Conservation (phyloP, 2,113 vertebrate genomes). For the Toxotes jaculatrix region DNA sequence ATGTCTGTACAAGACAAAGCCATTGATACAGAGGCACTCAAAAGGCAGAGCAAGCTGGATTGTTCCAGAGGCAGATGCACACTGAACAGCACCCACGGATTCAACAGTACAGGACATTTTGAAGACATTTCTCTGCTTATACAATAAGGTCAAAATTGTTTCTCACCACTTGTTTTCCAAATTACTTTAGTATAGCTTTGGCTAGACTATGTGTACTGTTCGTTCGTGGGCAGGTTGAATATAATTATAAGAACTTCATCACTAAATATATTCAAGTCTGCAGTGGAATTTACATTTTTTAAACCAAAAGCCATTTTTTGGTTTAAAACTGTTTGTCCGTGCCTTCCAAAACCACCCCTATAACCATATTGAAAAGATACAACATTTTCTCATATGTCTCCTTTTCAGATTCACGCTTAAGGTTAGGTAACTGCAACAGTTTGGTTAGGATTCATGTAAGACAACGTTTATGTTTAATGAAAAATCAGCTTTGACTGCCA, state of each 20-base stretch:
- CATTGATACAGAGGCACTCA: not conserved
- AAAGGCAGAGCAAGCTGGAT: not conserved
- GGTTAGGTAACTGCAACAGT: not conserved
- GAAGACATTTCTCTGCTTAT: not conserved
- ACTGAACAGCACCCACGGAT: not conserved
- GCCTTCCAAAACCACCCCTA: not conserved
- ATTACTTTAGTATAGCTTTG: not conserved
- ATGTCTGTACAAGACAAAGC: not conserved
- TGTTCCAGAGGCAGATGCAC: constrained; percentile 13
- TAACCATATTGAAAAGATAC: not conserved
- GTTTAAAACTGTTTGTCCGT: not conserved
- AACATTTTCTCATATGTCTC: not conserved
- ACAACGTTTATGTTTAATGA: not conserved
- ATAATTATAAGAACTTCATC: not conserved
- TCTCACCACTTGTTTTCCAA: not conserved
- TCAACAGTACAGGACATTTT: not conserved
- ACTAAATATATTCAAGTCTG: not conserved
- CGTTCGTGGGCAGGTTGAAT: not conserved
- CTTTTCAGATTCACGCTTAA: not conserved
- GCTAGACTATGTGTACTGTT: not conserved
- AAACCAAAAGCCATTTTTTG: not conserved
- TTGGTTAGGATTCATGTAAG: not conserved
- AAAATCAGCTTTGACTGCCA: not conserved
- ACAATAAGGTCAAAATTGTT: not conserved
- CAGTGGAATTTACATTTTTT: not conserved